These are phyloP conservation scores for Hassar affinis DNA, from an alignment of 2,113 vertebrate genomes.

Conservation along the genomic window DNA sequence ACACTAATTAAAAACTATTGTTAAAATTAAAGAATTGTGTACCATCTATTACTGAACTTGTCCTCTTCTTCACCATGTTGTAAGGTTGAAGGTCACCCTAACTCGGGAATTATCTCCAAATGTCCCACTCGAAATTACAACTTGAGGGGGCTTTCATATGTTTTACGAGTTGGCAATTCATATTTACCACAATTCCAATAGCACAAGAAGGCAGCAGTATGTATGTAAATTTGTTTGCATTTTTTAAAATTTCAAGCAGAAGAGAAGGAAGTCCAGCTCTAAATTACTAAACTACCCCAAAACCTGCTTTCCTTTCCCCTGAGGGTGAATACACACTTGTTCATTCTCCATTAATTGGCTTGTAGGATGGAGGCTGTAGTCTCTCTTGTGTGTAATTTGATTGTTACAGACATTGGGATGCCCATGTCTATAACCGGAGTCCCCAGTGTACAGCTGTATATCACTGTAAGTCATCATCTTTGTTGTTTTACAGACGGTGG, in stretches of 20 bases:
- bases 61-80: no score
- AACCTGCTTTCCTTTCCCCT: constrained; percentile 23
- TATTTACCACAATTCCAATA: no score
- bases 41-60: no score
- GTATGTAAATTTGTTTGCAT: not conserved
- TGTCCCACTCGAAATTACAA: no score
- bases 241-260: not conserved
- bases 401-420: constrained; percentile 31
- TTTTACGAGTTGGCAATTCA: no score
- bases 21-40: no score
- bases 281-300: not conserved
- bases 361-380: constrained; percentile 21
- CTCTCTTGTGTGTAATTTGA: constrained; percentile 36
- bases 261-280: constrained; percentile 8
- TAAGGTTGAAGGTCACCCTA: no score
- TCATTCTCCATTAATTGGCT: constrained; percentile 40
- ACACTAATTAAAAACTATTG: no score
- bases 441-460: constrained; percentile 18
- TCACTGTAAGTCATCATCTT: constrained; percentile 6
- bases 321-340: constrained; percentile 29
- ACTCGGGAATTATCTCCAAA: no score
- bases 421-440: constrained; percentile 13
- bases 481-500: not conserved
- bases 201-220: no score
- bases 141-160: no score